Base-by-base conservation (phyloP, 2,888 invertebrate species). In the Bombylius major region DNA sequence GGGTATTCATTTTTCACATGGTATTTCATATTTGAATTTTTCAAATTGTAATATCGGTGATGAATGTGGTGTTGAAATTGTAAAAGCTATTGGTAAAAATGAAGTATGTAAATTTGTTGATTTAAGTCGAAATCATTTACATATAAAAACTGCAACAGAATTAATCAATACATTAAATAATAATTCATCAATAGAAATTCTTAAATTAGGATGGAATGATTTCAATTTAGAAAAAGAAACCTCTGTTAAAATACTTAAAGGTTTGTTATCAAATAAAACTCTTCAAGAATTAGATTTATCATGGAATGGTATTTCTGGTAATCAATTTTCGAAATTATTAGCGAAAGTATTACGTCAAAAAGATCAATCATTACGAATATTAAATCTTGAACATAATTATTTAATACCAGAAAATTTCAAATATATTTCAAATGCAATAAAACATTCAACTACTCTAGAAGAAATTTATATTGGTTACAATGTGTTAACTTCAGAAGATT, bases 391-490 rank as follows among this genome's bases (percentile, higher is more conserved):
- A 34, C 46, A 58, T 31, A 62, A 62, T 50, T 33, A 50, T 39
- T 49, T 62, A 7, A 23, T 49, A 1, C 32, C n/a, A n/a, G 31
- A 50, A 11, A 58, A 58, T 31, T 36, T 58, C 1, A 7, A 47
- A 11, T 33, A n/a, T 11, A 50, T 62, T 8, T 44, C 52, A 12
- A 31, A 47, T 9, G 53, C 54, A 9, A 39, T 58, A 11, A 49
- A 45, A 51, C 32, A 32, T 23, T 50, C 55, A 4, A 48, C 52
- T 46, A 46, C 58, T 1, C 12, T 61, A 8, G 45, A 57, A 32
- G 51, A 57, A 55, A n/a, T 61, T n/a, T 55, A 60, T 55, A 4
- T 61, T 7, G 62, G 51, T n/a, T 57, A 55, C 4, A 62, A 62
- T 52, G 9, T 12, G 1, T 54, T 55, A 31, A 49, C 14, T 1